phyloP scores from a whole-genome alignment of 2,113 vertebrate genomes.

The Triplophysa siluroides region DNA sequence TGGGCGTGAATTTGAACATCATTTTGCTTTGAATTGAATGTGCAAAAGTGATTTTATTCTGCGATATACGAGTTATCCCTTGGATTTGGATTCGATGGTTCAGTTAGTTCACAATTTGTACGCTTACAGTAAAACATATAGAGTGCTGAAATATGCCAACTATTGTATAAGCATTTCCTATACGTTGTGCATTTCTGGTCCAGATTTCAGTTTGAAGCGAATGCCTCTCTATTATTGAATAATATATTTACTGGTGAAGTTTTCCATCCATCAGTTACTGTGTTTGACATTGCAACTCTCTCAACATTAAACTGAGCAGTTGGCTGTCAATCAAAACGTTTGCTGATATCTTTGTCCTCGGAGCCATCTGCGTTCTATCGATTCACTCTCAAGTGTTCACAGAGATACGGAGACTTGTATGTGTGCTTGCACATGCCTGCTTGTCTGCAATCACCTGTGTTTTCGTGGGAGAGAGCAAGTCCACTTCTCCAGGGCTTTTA shows the following conservation, averaged over 20 bases:
- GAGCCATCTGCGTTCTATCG: slow-evolving; percentile 22
- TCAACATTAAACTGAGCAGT: background rate
- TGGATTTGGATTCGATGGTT: too few relatives aligned
- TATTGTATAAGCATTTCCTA: background rate
- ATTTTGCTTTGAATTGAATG: background rate
- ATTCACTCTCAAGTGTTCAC: slow-evolving; percentile 5
- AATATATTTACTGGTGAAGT: background rate
- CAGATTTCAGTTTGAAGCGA: background rate
- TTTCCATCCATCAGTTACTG: background rate
- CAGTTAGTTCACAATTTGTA: too few relatives aligned
- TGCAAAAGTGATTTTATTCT: background rate
- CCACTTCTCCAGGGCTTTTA: slow-evolving; percentile 4
- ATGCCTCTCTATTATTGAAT: background rate
- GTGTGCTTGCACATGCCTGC: background rate
- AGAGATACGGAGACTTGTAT: slow-evolving; percentile 2
- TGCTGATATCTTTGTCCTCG: slow-evolving; percentile 16
- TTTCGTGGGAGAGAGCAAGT: background rate
- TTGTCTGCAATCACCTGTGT: background rate
- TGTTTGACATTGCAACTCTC: background rate
- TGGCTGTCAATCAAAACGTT: background rate
- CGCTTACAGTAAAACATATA: too few relatives aligned
- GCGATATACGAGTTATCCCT: background rate
- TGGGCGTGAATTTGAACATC: background rate
- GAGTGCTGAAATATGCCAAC: background rate
- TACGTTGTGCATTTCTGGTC: background rate